These are phyloP conservation scores for Trimorus sp. DNA, from an alignment of 2,888 invertebrate species.

Conservation along the genomic window DNA sequence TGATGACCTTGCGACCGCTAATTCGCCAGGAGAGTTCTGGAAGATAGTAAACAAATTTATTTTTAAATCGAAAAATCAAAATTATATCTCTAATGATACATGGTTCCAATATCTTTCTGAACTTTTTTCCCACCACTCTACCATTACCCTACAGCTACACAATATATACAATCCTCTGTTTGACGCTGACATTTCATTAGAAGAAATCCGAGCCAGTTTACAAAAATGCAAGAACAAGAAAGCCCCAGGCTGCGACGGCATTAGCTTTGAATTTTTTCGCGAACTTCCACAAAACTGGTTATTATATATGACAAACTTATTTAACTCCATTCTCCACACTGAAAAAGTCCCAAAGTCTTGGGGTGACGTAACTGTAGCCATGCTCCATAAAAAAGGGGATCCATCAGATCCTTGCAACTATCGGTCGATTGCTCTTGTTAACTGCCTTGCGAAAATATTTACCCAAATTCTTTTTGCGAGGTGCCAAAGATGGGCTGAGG, in stretches of 20 bases:
- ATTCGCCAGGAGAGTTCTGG: too few species aligned
- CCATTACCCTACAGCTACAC: too few species aligned
- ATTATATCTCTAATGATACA: too few species aligned
- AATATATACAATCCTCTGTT: too few species aligned
- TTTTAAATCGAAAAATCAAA: too few species aligned
- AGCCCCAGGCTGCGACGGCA: neutral
- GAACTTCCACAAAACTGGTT: constrained; percentile 7
- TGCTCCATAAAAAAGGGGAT: constrained; percentile 21
- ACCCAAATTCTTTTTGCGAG: constrained; percentile 7
- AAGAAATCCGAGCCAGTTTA: too few species aligned
- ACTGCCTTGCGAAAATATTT: constrained; percentile 7
- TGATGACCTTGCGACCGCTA: too few species aligned
- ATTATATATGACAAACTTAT: neutral
- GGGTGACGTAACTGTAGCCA: neutral
- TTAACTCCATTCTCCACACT: too few species aligned
- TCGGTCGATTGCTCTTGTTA: constrained; percentile 13
- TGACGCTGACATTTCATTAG: too few species aligned
- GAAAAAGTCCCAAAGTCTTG: neutral
- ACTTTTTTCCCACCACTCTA: too few species aligned
- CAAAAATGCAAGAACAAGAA: neutral
- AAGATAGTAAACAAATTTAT: too few species aligned
- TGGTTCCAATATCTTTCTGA: too few species aligned
- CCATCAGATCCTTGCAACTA: constrained; percentile 6
- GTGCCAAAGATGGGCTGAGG: neutral
- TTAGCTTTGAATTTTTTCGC: constrained; percentile 2